Percentiles rank a stretch among this genome's conserved stretches.
phyloP scores from a whole-genome alignment of 2,113 vertebrate species.

The Forbesichthys papilliferus region DNA sequence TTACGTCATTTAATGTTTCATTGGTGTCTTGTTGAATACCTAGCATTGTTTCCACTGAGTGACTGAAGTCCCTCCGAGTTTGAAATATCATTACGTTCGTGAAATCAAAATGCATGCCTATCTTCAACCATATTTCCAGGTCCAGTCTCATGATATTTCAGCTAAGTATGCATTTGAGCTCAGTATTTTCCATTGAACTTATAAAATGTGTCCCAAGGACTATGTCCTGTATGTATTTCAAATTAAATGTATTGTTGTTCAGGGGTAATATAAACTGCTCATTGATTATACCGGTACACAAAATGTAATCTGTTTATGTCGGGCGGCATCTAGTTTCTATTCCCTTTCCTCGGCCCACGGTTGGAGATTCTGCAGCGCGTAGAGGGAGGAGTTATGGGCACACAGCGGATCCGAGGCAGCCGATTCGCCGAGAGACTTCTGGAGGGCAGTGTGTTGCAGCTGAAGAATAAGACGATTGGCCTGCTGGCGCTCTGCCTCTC shows the following conservation, averaged over 20 bases:
- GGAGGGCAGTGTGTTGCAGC: constrained; percentile 96
- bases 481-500: constrained; percentile 96
- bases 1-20: constrained; percentile 7
- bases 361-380: constrained; percentile 96
- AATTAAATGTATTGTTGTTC: constrained; percentile 40
- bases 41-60: background rate
- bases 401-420: constrained; percentile 91
- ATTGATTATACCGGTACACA: constrained; percentile 13
- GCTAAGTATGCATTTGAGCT: background rate
- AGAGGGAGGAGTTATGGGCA: constrained; percentile 96
- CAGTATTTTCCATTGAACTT: constrained; percentile 19
- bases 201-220: constrained; percentile 30
- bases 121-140: constrained; percentile 49
- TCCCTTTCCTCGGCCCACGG: constrained; percentile 94
- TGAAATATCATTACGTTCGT: constrained; percentile 6
- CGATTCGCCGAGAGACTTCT: constrained; percentile 94
- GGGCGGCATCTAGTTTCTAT: constrained; percentile 62
- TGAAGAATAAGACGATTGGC: constrained; percentile 97
- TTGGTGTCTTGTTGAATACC: constrained; percentile 10
- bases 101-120: background rate
- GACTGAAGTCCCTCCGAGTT: constrained; percentile 39
- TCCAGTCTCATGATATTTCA: constrained; percentile 36
- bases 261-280: constrained; percentile 22
- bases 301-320: background rate
- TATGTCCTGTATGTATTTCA: constrained; percentile 32